These are phyloP conservation scores for Leucoptera coffeella DNA, from an alignment of 2,888 invertebrate genomes.

Conservation along the genomic window DNA sequence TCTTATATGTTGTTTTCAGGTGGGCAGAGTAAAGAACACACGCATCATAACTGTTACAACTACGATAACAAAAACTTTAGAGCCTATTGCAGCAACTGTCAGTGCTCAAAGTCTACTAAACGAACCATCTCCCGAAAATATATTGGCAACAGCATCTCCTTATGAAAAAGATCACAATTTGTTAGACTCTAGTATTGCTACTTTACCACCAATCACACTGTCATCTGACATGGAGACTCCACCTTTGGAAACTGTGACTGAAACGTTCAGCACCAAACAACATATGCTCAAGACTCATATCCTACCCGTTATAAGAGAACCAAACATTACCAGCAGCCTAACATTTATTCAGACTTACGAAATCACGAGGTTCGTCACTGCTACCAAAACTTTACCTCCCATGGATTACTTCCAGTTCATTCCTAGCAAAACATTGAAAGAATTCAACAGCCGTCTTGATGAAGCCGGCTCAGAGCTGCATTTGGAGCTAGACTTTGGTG, in stretches of 20 bases:
- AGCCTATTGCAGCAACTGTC: conserved; percentile 46
- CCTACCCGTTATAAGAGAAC: conserved; percentile 69
- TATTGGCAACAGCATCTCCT: conserved; percentile 70
- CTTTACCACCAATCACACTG: conserved; percentile 72
- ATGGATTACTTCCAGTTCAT: conserved; percentile 83
- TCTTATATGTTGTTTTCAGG: too few species aligned
- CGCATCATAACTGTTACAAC: conserved; percentile 84
- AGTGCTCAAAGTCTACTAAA: conserved; percentile 56
- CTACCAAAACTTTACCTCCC: conserved; percentile 84
- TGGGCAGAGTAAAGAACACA: conserved; percentile 80
- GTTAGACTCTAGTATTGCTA: conserved; percentile 74
- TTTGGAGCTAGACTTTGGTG: conserved; percentile 79
- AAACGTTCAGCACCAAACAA: conserved; percentile 89
- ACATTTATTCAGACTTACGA: conserved; percentile 88
- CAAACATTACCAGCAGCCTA: conserved; percentile 64
- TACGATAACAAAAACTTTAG: conserved; percentile 74
- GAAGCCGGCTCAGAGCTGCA: conserved; percentile 86
- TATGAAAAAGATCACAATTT: conserved; percentile 64
- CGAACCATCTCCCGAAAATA: conserved; percentile 82
- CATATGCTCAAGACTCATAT: conserved; percentile 84
- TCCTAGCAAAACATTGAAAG: conserved; percentile 79
- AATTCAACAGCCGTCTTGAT: conserved; percentile 81
- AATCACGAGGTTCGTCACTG: conserved; percentile 80
- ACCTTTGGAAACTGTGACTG: conserved; percentile 80
- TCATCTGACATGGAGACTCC: conserved; percentile 76